Evolutionary conservation across 2,797 vertebrate species (phyloP), one percentile per base, ranked within the genome.

Genomic region (Sphenodon punctatus): DNA sequence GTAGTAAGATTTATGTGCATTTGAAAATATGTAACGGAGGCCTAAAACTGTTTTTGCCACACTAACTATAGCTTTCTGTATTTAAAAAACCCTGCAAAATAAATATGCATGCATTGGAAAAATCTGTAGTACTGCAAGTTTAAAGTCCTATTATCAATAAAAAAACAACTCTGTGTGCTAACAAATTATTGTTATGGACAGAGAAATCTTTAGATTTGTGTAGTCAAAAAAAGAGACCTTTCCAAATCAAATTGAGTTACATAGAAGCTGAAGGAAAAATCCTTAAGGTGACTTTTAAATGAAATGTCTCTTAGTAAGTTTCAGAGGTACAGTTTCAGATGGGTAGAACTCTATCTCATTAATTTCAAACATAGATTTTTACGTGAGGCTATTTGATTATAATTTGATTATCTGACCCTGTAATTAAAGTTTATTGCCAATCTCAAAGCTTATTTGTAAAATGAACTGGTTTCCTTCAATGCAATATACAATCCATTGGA

Each of bases 371-470:
- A 95, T 74, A 95, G 94, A 89, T 95, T 95, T 91, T 95, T 95
- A 95, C 93, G 93, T 86, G 92, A 92, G 91, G 90, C 93, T 91
- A 94, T 95, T 95, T 95, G 94, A 95, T 96, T 94, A 95, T 95
- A 95, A 95, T 96, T 95, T 95, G 95, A 95, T 96, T 96, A 95
- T 94, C 95, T 96, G 95, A 96, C 95, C 95, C 95, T 89, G 93
- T 95, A 96, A 96, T 96, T 96, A 96, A 96, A 95, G 95, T 95
- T 96, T 95, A 95, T 95, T 94, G 92, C 91, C 93, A 93, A 93
- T 95, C 95, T 94, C 92, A 77, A 90, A 94, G 95, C 91, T 85
- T 90, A 91, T 93, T 84, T 94, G 91, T 94, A 94, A 94, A 95
- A 92, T 93, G 92, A 94, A 94, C 95, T 92, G 91, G 87, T 92